These are phyloP conservation scores for Achlya flavicornis DNA, from an alignment of 2,888 invertebrate species.

Conservation along the genomic window DNA sequence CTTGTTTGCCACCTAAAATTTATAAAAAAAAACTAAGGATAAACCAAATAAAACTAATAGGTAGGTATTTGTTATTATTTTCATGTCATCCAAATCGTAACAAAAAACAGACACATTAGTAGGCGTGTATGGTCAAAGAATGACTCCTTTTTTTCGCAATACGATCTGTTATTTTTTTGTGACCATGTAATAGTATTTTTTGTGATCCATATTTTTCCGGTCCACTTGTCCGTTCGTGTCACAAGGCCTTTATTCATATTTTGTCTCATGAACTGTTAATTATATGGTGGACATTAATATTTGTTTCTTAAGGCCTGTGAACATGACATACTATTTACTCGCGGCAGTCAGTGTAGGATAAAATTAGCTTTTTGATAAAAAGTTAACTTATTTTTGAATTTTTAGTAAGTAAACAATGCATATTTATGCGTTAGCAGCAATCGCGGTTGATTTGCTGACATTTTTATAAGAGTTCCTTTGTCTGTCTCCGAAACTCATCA, in stretches of 20 bases:
- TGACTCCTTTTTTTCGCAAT: constrained; percentile 16
- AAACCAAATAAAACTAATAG: too few species aligned
- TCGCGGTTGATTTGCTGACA: too few species aligned
- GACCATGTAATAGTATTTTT: constrained; percentile 20
- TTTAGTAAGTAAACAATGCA: too few species aligned
- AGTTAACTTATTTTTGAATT: too few species aligned
- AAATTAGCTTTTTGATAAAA: too few species aligned
- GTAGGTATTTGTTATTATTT: background rate
- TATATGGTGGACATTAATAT: constrained; percentile 6
- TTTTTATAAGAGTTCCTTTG: too few species aligned
- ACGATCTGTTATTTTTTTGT: constrained; percentile 1
- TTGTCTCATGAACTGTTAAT: constrained; percentile 5
- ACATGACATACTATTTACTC: background rate
- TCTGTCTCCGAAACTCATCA: too few species aligned
- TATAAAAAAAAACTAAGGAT: too few species aligned
- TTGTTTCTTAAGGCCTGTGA: background rate
- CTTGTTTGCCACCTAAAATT: too few species aligned
- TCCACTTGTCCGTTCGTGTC: constrained; percentile 39
- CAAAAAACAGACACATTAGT: background rate
- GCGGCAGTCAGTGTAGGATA: too few species aligned
- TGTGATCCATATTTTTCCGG: constrained; percentile 41
- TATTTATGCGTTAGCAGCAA: too few species aligned
- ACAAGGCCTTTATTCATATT: constrained; percentile 17
- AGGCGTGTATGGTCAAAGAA: constrained; percentile 10
- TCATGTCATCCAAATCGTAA: background rate